Conservation (phyloP, 2,888 invertebrate species). For the Diaperis boleti region DNA sequence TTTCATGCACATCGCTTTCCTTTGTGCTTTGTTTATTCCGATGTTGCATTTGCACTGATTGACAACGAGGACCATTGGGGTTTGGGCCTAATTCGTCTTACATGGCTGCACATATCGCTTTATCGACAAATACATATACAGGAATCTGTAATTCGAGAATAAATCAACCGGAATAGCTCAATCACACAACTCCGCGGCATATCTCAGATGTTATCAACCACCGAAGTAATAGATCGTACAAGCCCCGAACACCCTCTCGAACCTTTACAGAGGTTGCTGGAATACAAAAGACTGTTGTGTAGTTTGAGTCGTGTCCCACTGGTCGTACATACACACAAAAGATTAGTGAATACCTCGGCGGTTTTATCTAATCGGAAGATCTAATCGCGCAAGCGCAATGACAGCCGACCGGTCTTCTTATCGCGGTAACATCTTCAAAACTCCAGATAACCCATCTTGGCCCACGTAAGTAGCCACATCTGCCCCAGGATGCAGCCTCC, state of each 20-base stretch:
- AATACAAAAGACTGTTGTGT: conserved; percentile 41
- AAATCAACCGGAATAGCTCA: conserved; percentile 57
- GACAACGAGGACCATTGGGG: conserved; percentile 4
- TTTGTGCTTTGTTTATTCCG: conserved; percentile 19
- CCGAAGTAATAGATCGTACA: conserved; percentile 49
- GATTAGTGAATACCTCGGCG: conserved; percentile 59
- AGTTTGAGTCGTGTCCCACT: conserved; percentile 54
- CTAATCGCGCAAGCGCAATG: conserved; percentile 62
- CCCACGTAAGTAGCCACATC: conserved; percentile 56
- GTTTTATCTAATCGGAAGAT: conserved; percentile 60
- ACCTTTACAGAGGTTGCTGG: conserved; percentile 38
- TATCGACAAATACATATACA: conserved; percentile 40
- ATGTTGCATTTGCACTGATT: conserved; percentile 22
- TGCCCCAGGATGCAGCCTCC: conserved; percentile 50
- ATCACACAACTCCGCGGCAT: conserved; percentile 43
- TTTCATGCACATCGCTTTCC: conserved; percentile 10
- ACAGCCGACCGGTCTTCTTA: conserved; percentile 54
- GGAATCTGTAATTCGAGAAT: conserved; percentile 53
- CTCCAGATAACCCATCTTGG: conserved; percentile 56
- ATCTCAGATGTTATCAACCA: conserved; percentile 51
- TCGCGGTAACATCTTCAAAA: conserved; percentile 51
- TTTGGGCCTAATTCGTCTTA: conserved; percentile 16
- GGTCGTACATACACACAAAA: conserved; percentile 54
- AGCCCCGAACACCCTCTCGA: conserved; percentile 46
- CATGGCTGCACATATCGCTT: conserved; percentile 9